These are phyloP conservation scores for Dynastes hyllus DNA, from an alignment of 2,888 invertebrate species.

Conservation along the genomic window DNA sequence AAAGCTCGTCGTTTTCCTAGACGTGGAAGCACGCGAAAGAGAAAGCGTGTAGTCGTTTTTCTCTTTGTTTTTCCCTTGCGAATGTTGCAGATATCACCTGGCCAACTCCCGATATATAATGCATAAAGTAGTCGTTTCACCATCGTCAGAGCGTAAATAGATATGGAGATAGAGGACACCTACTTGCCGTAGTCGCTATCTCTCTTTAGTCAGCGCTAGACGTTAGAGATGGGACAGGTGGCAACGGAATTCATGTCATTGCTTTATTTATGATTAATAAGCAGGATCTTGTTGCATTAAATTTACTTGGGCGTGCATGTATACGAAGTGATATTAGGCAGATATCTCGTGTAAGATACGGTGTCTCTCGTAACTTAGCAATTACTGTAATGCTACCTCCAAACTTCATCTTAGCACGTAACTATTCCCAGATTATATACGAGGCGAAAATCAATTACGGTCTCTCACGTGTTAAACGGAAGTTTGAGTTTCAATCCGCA, in stretches of 20 bases:
- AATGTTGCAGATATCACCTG: constrained; percentile 41
- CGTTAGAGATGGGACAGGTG: constrained; percentile 14
- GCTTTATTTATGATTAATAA: constrained; percentile 42
- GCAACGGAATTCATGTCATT: constrained; percentile 26
- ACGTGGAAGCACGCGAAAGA: background rate
- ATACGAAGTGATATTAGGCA: background rate
- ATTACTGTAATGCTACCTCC: constrained; percentile 15
- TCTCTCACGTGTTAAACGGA: background rate
- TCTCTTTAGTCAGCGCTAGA: background rate
- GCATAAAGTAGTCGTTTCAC: constrained; percentile 58
- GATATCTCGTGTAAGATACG: background rate
- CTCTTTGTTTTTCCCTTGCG: constrained; percentile 11
- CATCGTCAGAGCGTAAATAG: constrained; percentile 58
- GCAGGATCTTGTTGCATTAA: constrained; percentile 35
- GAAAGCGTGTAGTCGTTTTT: constrained; percentile 8
- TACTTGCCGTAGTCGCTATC: background rate
- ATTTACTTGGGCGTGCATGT: constrained; percentile 13
- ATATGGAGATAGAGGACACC: constrained; percentile 56
- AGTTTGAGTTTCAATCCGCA: background rate
- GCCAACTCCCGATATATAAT: constrained; percentile 57
- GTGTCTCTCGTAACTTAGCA: constrained; percentile 12
- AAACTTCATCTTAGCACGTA: constrained; percentile 23
- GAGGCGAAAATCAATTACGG: constrained; percentile 11
- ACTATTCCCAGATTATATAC: constrained; percentile 5
- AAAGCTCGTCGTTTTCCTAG: background rate